Evolutionary conservation across 2,113 vertebrate species (phyloP), one percentile per base, ranked within the genome.

Genomic region (Pygoscelis adeliae): DNA sequence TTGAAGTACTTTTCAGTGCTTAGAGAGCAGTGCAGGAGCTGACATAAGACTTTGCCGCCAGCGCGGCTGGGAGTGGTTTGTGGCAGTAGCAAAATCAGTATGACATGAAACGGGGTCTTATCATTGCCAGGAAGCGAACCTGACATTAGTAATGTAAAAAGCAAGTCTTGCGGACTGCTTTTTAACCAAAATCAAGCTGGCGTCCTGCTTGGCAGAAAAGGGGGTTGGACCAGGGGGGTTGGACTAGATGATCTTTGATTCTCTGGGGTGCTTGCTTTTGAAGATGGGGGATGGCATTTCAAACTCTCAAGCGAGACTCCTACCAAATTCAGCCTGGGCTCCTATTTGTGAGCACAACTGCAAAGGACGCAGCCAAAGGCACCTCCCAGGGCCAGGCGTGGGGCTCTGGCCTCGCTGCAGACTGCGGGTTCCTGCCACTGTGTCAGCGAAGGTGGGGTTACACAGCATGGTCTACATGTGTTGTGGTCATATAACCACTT

Each of bases 391-490:
- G 50, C 36, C n/a, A 13, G n/a, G 58, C 4, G 0, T 2, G 2
- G 9, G 40, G 67, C 15, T 38, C 42, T 3, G 21, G 42, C 50
- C 67, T 13, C 13, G 3, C 50, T 8, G 32, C 15, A 44, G 44
- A 8, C 20, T 18, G 52, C 3, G 1, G 71, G 62, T 5, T 76
- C 53, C 40, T 25, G 46, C 40, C 2, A 0, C 5, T 8, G 2
- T 4, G 17, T 15, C 11, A 2, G 40, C 3, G 0, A 38, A 34
- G 79, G 53, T 30, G 49, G 40, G 34, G 18, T 63, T 53, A 55
- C 38, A 13, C 4, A 3, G 14, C 6, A 1, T 4, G 7, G 44
- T 8, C 55, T 23, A 22, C 38, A 23, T 0, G 1, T 7, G 1
- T 0, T 36, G 38, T 25, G 27, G 13, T 36, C 69, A 69, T 8